A percentile compares a stretch with the other conserved stretches of the same genome.
Evolutionary conservation across 2,888 invertebrate genomes (phyloP).

Genomic region (Rhagium mordax): DNA sequence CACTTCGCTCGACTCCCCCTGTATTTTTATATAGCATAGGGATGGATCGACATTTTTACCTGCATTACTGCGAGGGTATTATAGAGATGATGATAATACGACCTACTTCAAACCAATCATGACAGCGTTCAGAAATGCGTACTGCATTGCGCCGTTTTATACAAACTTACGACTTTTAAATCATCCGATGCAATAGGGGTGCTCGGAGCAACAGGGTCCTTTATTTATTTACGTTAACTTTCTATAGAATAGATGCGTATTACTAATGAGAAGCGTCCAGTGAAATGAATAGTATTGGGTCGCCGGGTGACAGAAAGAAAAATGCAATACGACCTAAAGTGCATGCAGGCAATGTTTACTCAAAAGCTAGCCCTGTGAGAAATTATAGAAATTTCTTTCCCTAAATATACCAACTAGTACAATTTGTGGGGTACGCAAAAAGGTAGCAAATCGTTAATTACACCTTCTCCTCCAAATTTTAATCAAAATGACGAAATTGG

Average conservation of each 20-base stretch:
- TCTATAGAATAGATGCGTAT: neutral
- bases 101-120: constrained; percentile 65
- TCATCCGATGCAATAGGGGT: constrained; percentile 11
- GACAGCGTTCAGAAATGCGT: constrained; percentile 60
- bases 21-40: constrained; percentile 21
- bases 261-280: neutral
- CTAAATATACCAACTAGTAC: too few relatives aligned
- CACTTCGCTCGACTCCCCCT: constrained; percentile 1
- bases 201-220: neutral
- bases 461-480: too few relatives aligned
- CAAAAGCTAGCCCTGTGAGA: too few relatives aligned
- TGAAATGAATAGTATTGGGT: too few relatives aligned
- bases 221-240: constrained; percentile 4
- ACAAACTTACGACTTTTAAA: constrained; percentile 17
- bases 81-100: constrained; percentile 64
- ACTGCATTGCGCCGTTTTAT: constrained; percentile 56
- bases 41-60: constrained; percentile 57
- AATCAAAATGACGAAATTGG: too few relatives aligned
- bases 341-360: too few relatives aligned
- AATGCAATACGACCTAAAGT: too few relatives aligned
- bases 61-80: constrained; percentile 60
- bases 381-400: too few relatives aligned
- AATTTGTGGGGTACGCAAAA: too few relatives aligned
- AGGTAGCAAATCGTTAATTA: too few relatives aligned
- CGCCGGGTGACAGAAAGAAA: too few relatives aligned